Evolutionary conservation across 2,888 invertebrate genomes (phyloP).

Genomic region (Drosophila cyrtoloma): DNA sequence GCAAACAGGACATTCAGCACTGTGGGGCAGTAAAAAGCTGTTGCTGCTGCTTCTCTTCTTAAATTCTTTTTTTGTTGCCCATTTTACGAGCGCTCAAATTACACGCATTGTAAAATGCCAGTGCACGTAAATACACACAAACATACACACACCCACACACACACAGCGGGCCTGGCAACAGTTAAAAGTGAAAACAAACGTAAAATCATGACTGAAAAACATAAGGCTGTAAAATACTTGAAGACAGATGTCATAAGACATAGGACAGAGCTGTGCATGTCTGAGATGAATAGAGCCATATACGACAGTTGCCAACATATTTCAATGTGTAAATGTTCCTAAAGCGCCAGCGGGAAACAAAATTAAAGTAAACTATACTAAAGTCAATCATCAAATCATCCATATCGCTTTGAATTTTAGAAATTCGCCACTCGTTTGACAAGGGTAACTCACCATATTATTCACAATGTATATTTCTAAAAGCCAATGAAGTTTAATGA

Average conservation of each 20-base stretch:
- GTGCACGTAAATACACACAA: constrained; percentile 25
- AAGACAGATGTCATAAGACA: background rate
- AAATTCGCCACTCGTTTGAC: background rate
- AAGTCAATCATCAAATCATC: background rate
- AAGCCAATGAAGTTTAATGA: background rate
- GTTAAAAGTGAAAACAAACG: constrained; percentile 20
- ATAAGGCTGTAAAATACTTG: constrained; percentile 1
- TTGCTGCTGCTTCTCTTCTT: background rate
- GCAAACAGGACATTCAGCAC: background rate
- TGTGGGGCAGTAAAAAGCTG: constrained; percentile 42
- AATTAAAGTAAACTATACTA: background rate
- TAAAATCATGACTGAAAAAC: constrained; percentile 4
- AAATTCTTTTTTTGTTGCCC: constrained; percentile 18
- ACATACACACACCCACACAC: background rate
- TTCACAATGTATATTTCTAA: background rate
- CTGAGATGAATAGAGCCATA: background rate
- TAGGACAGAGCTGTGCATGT: background rate
- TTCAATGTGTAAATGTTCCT: background rate
- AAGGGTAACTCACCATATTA: background rate
- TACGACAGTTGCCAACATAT: background rate
- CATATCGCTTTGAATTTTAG: background rate
- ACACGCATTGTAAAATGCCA: constrained; percentile 53
- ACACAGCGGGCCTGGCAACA: constrained; percentile 19
- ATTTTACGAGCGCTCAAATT: constrained; percentile 61
- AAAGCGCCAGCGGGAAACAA: background rate